Evolutionary conservation across 2,888 invertebrate genomes (phyloP).

Genomic region (Trissolcus brochymenae): DNA sequence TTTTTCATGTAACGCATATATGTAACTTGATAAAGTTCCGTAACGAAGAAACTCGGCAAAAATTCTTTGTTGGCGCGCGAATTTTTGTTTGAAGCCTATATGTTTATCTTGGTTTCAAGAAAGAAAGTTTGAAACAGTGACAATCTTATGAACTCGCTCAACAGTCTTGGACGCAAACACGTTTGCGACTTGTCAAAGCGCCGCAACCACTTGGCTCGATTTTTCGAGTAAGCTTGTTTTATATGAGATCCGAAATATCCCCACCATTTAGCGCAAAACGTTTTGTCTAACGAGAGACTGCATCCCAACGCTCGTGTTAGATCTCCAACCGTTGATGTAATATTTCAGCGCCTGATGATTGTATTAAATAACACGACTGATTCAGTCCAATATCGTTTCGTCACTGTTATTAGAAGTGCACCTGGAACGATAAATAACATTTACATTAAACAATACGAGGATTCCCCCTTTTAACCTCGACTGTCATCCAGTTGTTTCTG

Average conservation of each 20-base stretch:
- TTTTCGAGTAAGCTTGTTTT: conserved; percentile 72
- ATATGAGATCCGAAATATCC: conserved; percentile 49
- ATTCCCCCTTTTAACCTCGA: too few species aligned
- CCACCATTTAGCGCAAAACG: conserved; percentile 25
- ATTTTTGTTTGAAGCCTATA: not conserved
- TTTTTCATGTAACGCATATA: conserved; percentile 75
- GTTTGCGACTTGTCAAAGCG: conserved; percentile 53
- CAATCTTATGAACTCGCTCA: not conserved
- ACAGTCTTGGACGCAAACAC: conserved; percentile 1
- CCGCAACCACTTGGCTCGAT: conserved; percentile 73
- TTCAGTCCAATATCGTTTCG: not conserved
- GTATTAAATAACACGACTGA: not conserved
- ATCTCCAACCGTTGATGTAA: conserved; percentile 23
- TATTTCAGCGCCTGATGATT: conserved; percentile 15
- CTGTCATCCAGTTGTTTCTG: too few species aligned
- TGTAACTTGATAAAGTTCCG: conserved; percentile 35
- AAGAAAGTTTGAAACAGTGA: not conserved
- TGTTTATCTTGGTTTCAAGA: not conserved
- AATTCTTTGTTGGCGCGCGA: not conserved
- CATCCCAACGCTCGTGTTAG: conserved; percentile 10
- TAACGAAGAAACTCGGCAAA: not conserved
- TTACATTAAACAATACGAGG: too few species aligned
- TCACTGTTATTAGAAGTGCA: too few species aligned
- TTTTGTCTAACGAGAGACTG: conserved; percentile 10
- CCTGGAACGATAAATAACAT: too few species aligned